Conservation (phyloP, 2,113 vertebrate genomes). For the Toxostoma redivivum region DNA sequence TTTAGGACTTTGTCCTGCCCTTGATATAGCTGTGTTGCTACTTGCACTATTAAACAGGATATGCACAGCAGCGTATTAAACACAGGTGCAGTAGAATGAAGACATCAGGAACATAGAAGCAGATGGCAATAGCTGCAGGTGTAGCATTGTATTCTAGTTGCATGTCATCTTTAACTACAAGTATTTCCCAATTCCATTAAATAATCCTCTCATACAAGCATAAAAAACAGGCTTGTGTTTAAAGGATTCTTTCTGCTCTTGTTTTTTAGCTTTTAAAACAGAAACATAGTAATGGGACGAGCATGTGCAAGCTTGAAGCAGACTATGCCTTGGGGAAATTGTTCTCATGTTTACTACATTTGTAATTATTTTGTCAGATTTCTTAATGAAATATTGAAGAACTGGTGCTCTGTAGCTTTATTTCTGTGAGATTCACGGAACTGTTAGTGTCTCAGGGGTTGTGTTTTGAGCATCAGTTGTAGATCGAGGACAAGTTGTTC, state of each 20-base stretch:
- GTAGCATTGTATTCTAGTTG: neutral
- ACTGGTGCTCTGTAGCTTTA: neutral
- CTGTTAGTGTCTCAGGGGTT: neutral
- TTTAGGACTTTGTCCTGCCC: neutral
- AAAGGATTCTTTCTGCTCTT: neutral
- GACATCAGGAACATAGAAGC: neutral
- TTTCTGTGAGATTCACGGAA: neutral
- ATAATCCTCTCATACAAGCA: neutral
- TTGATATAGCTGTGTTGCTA: neutral
- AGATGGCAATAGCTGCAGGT: neutral
- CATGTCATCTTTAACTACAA: accelerated
- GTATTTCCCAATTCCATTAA: neutral
- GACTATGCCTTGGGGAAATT: neutral
- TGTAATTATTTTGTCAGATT: constrained; percentile 39
- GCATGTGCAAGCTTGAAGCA: neutral
- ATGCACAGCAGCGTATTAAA: accelerated
- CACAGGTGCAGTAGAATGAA: neutral
- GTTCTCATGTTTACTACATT: neutral
- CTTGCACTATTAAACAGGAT: accelerated
- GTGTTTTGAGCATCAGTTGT: neutral
- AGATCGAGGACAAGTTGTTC: constrained; percentile 38
- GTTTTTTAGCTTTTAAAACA: neutral
- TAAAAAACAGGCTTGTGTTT: neutral
- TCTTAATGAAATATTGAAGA: constrained; percentile 52
- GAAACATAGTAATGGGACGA: neutral